A percentile compares a stretch with the other conserved stretches of the same genome.
phyloP scores from a whole-genome alignment of 2,888 invertebrate genomes.

The Brachyptera putata region DNA sequence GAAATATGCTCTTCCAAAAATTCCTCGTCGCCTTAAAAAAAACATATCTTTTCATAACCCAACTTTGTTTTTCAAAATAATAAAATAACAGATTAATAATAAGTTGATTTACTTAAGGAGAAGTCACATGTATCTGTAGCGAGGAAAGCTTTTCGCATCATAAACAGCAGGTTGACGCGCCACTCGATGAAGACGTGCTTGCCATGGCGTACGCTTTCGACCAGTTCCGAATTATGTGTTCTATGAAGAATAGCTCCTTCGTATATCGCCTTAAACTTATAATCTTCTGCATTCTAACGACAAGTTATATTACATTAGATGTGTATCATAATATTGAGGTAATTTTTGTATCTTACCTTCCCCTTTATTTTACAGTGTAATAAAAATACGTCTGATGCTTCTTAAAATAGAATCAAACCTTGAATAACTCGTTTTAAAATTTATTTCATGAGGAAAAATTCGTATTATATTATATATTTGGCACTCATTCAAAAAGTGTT shows the following conservation, averaged over 20 bases:
- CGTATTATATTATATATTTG: too few relatives aligned
- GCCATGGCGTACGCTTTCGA: conserved; percentile 59
- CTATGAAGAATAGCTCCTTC: conserved; percentile 54
- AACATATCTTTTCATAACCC: background rate
- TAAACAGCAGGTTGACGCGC: conserved; percentile 68
- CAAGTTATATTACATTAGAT: too few relatives aligned
- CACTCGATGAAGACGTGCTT: conserved; percentile 77
- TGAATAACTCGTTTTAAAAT: too few relatives aligned
- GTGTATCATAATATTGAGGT: background rate
- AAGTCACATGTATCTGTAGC: conserved; percentile 69
- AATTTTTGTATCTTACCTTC: too few relatives aligned
- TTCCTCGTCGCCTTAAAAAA: conserved; percentile 60
- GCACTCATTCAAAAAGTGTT: too few relatives aligned
- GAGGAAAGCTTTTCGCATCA: conserved; percentile 65
- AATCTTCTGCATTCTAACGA: conserved; percentile 58
- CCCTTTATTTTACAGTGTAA: too few relatives aligned
- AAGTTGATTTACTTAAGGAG: conserved; percentile 57
- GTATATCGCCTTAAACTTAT: conserved; percentile 55
- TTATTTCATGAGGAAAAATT: too few relatives aligned
- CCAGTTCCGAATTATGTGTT: conserved; percentile 44
- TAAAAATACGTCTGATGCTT: too few relatives aligned
- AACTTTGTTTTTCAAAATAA: background rate
- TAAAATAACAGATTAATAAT: background rate
- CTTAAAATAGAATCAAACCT: too few relatives aligned
- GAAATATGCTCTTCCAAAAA: conserved; percentile 77